Evolutionary conservation across 2,888 invertebrate genomes (phyloP), one percentile per base, ranked within the genome.

Genomic region (Brenthis hecate): DNA sequence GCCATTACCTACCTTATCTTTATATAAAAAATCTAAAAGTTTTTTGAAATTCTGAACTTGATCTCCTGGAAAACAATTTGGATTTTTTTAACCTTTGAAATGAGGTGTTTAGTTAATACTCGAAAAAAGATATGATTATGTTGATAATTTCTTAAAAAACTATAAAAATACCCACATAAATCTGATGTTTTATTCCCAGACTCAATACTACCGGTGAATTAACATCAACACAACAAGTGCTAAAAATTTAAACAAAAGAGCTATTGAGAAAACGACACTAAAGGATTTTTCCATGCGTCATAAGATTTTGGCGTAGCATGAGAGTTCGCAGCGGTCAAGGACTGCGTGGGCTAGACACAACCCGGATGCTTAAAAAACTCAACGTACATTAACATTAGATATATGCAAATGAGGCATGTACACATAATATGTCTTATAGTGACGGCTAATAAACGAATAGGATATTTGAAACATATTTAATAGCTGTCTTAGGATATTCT

Each of bases 251-350:
- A 68, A 68, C 60, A 66, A 66, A 70, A 66, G 57, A 68, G 56
- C 68, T 72, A 63, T 55, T 68, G 65, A 68, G 65, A 66, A 60
- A 70, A 68, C 53, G 67, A 53, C 51, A 66, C 61, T 56, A 43
- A 71, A 69, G 71, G 64, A 66, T 69, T 71, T 71, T 71, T 71
- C 69, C 71, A 77, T 73, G 74, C 75, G 74, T 75, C 75, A 77
- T 76, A 75, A 72, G 75, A 72, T 76, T 78, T 79, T 58, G 74
- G 75, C 73, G 69, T 65, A 57, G 57, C 78, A 77, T 77, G 78
- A 74, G 81, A 81, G 88, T 86, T 87, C 86, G 84, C 75, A 65
- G 80, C 89, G 92, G 92, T 91, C 92, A 91, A 92, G 92, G 92
- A 82, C 88, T 86, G 76, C 79, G 90, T 89, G 87, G 91, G 91